Evolutionary conservation across 30 jellyfish, hydroid and myxozoan genomes (phyloP), one percentile per base, ranked within the genome.

Genomic region (Hydractinia symbiolongicarpus): DNA sequence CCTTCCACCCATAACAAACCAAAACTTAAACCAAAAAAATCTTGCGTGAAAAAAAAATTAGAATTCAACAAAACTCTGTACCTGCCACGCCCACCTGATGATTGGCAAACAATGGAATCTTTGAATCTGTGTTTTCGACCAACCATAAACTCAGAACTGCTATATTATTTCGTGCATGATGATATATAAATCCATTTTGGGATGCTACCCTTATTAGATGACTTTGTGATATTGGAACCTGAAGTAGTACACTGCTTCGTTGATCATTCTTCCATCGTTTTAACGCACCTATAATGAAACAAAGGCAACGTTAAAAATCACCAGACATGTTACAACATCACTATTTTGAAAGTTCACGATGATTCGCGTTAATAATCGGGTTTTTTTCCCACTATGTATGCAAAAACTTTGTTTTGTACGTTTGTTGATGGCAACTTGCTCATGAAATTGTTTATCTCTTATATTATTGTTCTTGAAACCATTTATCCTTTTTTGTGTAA

Each of bases 51-150:
- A 30, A 30, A 30, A 30, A 0, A 0, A 0, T 30, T 30, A 30
- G 44, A 71, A 7, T n/a, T 19, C 0, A 30, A 71, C 0, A 7
- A 4, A 76, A 21, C 50, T 2, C 13, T 76, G 84, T 54, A 90
- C 97, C 97, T 85, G 97, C 93, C 40, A 90, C 97, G 6, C 97
- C 97, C 19, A 90, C 95, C 50, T 84, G 82, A 66, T 90, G 97
- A 61, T 77, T 78, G 20, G 97, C 89, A 86, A 57, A 90, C 57
- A 44, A 81, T 5, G 97, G 97, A 70, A 90, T 86, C 78, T 82
- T 90, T 77, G 81, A 77, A 21, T 84, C 89, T 53, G 62, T 82
- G 50, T 67, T 82, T 15, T 61, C 88, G 11, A 53, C 87, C n/a
- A 90, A 79, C 97, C 97, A 90, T 30, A 55, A 81, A 50, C 78